Percentiles rank a stretch among this genome's conserved stretches.
These are phyloP conservation scores for Trochalopteron elliotii DNA, from an alignment of 2,113 vertebrate species.

Conservation along the genomic window DNA sequence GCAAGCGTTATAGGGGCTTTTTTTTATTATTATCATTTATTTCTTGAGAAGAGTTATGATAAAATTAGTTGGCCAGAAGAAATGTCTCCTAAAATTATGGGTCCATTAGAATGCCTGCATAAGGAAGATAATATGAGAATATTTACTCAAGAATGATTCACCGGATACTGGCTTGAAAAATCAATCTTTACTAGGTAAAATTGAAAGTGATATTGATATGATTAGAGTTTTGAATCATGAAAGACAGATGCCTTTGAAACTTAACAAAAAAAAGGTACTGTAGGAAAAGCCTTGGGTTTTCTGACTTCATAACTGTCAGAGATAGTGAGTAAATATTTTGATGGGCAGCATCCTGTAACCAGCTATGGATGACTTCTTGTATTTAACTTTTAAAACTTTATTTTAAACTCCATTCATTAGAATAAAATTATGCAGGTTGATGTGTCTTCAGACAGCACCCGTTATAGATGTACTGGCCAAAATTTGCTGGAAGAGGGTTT, in stretches of 20 bases:
- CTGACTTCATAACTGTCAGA: background rate
- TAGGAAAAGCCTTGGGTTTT: background rate
- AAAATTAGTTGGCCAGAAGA: conserved; percentile 16
- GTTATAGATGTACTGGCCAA: background rate
- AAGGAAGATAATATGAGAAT: background rate
- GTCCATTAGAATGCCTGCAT: background rate
- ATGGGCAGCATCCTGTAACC: background rate
- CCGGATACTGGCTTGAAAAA: background rate
- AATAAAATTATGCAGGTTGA: background rate
- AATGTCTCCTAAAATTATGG: conserved; percentile 23
- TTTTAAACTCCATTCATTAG: background rate
- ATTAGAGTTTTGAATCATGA: background rate
- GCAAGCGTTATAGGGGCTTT: background rate
- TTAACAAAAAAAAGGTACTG: background rate
- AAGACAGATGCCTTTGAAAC: background rate
- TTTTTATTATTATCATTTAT: background rate
- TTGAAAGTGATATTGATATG: background rate
- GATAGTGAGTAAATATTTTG: background rate
- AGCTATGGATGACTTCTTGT: background rate
- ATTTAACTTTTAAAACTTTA: background rate
- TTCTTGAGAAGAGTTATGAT: conserved; percentile 2
- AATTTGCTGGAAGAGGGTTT: background rate
- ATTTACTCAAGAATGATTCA: background rate
- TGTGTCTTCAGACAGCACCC: background rate
- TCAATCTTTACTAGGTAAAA: background rate